Conservation (phyloP, 1,140 invertebrate species). For the Drosophila malerkotliana region DNA sequence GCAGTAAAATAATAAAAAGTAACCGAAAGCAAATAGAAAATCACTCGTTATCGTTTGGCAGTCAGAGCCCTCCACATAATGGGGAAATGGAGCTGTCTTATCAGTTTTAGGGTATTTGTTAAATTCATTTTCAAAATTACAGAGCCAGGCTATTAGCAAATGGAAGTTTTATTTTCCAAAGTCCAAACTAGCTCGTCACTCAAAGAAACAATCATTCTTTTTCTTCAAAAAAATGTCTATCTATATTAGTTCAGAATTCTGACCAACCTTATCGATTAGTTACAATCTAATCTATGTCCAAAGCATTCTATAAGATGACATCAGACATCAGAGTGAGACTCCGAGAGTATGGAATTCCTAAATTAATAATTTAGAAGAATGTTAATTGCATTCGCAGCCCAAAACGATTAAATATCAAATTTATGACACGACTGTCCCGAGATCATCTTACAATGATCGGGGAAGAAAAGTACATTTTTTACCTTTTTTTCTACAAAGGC, state of each 20-base stretch:
- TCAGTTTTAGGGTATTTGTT: slow-evolving; percentile 25
- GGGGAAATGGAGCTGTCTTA: slow-evolving; percentile 27
- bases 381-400: slow-evolving; percentile 21
- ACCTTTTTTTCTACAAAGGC: slow-evolving; percentile 22
- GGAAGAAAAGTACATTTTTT: slow-evolving; percentile 30
- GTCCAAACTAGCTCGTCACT: not conserved
- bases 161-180: slow-evolving; percentile 7
- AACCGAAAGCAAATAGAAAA: slow-evolving; percentile 21
- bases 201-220: not conserved
- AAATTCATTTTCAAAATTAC: slow-evolving; percentile 18
- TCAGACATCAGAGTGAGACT: slow-evolving; percentile 22
- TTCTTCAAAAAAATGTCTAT: not conserved
- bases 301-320: slow-evolving; percentile 15
- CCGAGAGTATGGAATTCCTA: slow-evolving; percentile 10
- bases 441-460: slow-evolving; percentile 69
- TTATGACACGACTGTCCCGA: slow-evolving; percentile 62
- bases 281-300: slow-evolving; percentile 16
- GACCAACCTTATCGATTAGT: slow-evolving; percentile 17
- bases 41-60: slow-evolving; percentile 27
- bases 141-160: slow-evolving; percentile 27
- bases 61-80: slow-evolving; percentile 16
- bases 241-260: not conserved
- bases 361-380: slow-evolving; percentile 9
- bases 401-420: slow-evolving; percentile 78
- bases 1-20: slow-evolving; percentile 40